phyloP scores from a whole-genome alignment of 1,140 invertebrate genomes.

The Scaptomyza hsui region DNA sequence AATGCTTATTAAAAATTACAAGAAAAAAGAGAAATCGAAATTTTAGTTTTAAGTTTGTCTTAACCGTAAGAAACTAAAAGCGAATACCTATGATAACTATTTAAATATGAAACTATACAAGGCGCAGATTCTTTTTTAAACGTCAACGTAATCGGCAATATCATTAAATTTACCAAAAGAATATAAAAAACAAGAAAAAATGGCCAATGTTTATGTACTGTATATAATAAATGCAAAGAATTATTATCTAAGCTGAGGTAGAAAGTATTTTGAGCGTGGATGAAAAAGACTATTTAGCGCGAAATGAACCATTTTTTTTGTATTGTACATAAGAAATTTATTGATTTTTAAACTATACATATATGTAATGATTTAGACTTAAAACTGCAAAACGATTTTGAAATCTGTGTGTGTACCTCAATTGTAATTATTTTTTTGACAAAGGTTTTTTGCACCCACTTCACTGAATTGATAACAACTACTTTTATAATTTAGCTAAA shows the following conservation, averaged over 20 bases:
- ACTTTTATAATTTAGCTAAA: constrained; percentile 76
- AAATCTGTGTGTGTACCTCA: constrained; percentile 81
- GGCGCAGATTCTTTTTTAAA: constrained; percentile 49
- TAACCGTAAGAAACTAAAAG: constrained; percentile 18
- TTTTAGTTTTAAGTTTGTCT: constrained; percentile 56
- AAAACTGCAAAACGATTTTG: constrained; percentile 72
- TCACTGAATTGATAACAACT: constrained; percentile 59
- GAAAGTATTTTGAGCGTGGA: constrained; percentile 66
- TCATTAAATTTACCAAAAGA: constrained; percentile 61
- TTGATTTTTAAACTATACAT: constrained; percentile 71
- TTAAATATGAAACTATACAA: constrained; percentile 69
- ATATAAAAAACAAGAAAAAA: constrained; percentile 13
- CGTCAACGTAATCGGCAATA: constrained; percentile 37
- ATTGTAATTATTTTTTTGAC: constrained; percentile 74
- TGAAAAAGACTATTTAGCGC: constrained; percentile 76
- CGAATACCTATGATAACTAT: constrained; percentile 46
- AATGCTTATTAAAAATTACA: constrained; percentile 64
- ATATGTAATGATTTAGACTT: constrained; percentile 60
- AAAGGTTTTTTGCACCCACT: constrained; percentile 36
- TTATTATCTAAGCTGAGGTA: constrained; percentile 58
- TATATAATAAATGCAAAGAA: constrained; percentile 70
- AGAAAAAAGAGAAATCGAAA: constrained; percentile 41
- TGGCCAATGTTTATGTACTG: constrained; percentile 69
- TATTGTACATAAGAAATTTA: constrained; percentile 75
- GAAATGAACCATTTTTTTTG: constrained; percentile 76